Evolutionary conservation across 1,140 invertebrate species (phyloP), one percentile per base, ranked within the genome.

Genomic region (Manduca sexta): DNA sequence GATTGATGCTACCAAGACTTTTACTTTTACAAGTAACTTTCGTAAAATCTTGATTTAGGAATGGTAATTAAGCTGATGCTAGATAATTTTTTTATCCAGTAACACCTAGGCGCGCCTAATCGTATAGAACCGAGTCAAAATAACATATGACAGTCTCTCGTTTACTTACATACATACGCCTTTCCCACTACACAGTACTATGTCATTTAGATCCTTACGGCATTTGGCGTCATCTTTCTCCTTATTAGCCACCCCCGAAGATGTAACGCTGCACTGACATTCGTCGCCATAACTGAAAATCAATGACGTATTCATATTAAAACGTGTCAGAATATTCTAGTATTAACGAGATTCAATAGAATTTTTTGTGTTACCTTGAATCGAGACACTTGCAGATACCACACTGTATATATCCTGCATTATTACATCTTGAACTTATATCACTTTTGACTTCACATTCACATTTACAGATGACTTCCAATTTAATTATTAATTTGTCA

Each of bases 361-460:
- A n/a, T n/a, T n/a, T n/a, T n/a, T n/a, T n/a, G n/a, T n/a, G n/a
- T 90, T 78, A 26, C 21, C 21, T 26, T 26, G n/a, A n/a, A n/a
- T 26, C 21, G 4, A 26, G 4, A 71, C 94, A 95, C 30, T 87
- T 85, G 63, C 94, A 95, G 31, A 93, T 86, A 16, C 94, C 94
- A 81, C 94, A 95, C 54, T 91, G 88, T 30, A 88, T 84, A 18
- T 75, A 88, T 13, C 92, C 92, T 35, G 69, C 69, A 6, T 49
- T 40, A 30, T 70, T 86, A 58, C 91, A 93, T 44, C 66, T 54
- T 3, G 89, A 82, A 52, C 86, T 79, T 12, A 40, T 17, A 55
- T 67, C 56, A 55, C 78, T 80, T 60, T 87, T 86, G 30, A 83
- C 88, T 18, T 88, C 86, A 55, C 79, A 83, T 1, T 70, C 53